Percentiles rank a stretch among this genome's conserved stretches.
Evolutionary conservation across 2,113 vertebrate species (phyloP).

Genomic region (Notechis scutatus): DNA sequence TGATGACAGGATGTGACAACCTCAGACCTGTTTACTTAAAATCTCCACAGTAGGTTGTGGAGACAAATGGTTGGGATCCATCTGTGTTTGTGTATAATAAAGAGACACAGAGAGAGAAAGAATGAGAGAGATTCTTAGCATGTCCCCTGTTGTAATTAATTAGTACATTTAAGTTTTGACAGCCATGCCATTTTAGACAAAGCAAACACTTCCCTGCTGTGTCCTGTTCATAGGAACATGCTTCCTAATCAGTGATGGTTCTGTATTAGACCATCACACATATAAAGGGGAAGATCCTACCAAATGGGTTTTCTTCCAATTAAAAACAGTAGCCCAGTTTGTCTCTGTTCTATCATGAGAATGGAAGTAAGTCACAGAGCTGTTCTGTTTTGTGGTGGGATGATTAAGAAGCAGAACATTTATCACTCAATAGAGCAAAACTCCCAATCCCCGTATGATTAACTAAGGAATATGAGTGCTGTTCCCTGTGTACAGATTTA

Average conservation of each 20-base stretch:
- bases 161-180: neutral
- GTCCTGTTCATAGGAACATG: neutral
- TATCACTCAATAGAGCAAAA: neutral
- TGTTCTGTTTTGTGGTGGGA: neutral
- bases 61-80: neutral
- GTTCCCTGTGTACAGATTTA: neutral
- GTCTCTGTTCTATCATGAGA: neutral
- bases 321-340: neutral
- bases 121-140: neutral
- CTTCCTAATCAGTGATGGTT: neutral
- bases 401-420: neutral
- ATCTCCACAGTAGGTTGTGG: neutral
- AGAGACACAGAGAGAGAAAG: neutral
- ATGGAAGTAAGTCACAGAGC: neutral
- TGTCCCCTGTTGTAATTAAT: neutral
- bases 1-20: neutral
- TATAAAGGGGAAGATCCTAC: neutral
- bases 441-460: neutral
- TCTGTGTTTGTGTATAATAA: neutral
- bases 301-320: neutral
- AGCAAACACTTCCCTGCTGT: neutral
- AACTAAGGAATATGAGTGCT: neutral
- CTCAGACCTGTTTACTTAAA: constrained; percentile 1
- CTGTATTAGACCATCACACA: neutral
- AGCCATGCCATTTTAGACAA: neutral